phyloP scores from a whole-genome alignment of 2,888 invertebrate species.

The Megastigmus dorsalis region DNA sequence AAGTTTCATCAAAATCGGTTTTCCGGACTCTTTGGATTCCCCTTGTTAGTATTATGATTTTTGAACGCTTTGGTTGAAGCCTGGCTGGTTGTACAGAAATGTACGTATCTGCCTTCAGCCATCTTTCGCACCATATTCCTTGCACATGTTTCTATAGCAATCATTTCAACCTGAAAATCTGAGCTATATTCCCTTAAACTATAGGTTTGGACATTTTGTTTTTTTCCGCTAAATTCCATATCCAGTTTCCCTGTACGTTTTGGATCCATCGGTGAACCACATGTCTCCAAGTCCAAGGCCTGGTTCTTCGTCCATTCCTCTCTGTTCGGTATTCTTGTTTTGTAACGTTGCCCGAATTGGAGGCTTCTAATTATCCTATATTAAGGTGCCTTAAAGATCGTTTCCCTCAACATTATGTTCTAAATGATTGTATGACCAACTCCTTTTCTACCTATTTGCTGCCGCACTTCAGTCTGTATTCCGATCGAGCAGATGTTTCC shows the following conservation, averaged over 20 bases:
- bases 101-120: background rate
- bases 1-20: no score
- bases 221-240: background rate
- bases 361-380: background rate
- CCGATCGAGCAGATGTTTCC: slow-evolving; percentile 1
- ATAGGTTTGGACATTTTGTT: background rate
- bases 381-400: background rate
- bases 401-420: background rate
- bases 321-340: background rate
- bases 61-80: background rate
- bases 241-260: background rate
- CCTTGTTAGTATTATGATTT: background rate
- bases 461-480: slow-evolving; percentile 3
- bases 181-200: background rate
- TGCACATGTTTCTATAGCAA: background rate
- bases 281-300: background rate
- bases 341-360: background rate
- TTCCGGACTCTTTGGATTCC: no score
- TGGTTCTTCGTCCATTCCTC: slow-evolving; percentile 3
- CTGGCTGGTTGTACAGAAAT: background rate
- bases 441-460: background rate
- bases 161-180: background rate
- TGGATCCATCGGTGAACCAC: background rate
- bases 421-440: background rate
- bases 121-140: background rate